Conservation (phyloP, 2,797 vertebrate genomes). For the Pseudomugil gertrudae region DNA sequence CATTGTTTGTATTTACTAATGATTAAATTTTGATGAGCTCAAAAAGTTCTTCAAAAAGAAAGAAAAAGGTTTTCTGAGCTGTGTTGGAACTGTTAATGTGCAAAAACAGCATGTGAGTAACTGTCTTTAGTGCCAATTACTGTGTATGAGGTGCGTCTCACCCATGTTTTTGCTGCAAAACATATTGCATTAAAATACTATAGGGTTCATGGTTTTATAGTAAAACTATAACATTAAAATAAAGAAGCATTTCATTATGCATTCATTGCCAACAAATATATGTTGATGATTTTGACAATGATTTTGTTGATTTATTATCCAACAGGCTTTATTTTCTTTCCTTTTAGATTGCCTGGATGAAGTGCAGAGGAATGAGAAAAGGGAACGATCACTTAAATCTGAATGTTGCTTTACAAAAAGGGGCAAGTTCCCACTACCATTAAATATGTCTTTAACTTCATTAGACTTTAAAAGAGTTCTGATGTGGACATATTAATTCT, state of each 20-base stretch:
- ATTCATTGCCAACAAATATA: no score
- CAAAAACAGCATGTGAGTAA: constrained; percentile 7
- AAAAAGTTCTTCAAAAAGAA: constrained; percentile 9
- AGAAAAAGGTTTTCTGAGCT: background rate
- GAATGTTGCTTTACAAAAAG: constrained; percentile 33
- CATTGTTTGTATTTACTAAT: constrained; percentile 62
- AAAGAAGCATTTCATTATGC: no score
- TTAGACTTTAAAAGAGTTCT: constrained; percentile 8
- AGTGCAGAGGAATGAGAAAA: constrained; percentile 12
- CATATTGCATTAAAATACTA: no score
- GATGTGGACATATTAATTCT: constrained; percentile 17
- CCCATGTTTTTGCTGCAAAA: no score
- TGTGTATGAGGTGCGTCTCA: no score
- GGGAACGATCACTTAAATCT: background rate
- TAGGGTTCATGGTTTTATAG: no score
- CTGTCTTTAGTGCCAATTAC: constrained; percentile 8
- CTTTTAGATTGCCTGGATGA: constrained; percentile 35
- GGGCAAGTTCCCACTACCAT: constrained; percentile 17
- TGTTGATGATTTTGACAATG: no score
- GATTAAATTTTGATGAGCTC: constrained; percentile 66
- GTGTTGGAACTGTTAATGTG: background rate
- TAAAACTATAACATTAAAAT: no score
- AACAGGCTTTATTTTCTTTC: background rate
- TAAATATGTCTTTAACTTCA: constrained; percentile 33
- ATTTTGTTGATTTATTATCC: no score